Conservation (phyloP, 2,888 invertebrate genomes). For the Caenorhabditis sp. region DNA sequence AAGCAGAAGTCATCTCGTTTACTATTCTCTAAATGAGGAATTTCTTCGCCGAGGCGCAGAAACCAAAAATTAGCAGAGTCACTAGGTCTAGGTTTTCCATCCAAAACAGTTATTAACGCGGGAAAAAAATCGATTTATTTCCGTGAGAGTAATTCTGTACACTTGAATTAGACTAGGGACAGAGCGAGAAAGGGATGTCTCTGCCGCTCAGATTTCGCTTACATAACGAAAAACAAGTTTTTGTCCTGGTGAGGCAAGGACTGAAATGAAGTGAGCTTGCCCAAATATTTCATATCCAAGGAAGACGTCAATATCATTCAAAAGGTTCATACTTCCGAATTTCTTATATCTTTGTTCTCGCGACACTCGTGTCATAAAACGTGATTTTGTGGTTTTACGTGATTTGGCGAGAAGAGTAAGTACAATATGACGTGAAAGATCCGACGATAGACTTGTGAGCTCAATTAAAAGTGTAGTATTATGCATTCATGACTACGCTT, state of each 20-base stretch:
- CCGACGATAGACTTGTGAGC: conserved; percentile 13
- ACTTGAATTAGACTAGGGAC: conserved; percentile 4
- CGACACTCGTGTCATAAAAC: conserved; percentile 33
- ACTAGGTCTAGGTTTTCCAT: too few relatives aligned
- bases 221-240: conserved; percentile 35
- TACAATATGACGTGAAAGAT: conserved; percentile 37
- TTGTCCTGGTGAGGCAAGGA: conserved; percentile 23
- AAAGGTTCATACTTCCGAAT: conserved; percentile 36
- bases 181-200: not conserved
- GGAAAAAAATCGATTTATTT: too few relatives aligned
- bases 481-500: conserved; percentile 4
- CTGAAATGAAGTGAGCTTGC: conserved; percentile 23
- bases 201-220: conserved; percentile 20
- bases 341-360: conserved; percentile 41
- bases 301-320: conserved; percentile 46
- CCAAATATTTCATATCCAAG: conserved; percentile 44
- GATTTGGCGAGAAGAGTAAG: conserved; percentile 5
- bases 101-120: too few relatives aligned
- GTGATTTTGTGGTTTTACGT: conserved; percentile 39
- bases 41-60: too few relatives aligned
- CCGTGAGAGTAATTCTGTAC: too few relatives aligned
- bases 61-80: too few relatives aligned
- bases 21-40: not conserved
- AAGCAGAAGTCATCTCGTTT: not conserved
- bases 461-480: conserved; percentile 8